phyloP scores from a whole-genome alignment of 2,797 vertebrate genomes.

The Diceros bicornis region DNA sequence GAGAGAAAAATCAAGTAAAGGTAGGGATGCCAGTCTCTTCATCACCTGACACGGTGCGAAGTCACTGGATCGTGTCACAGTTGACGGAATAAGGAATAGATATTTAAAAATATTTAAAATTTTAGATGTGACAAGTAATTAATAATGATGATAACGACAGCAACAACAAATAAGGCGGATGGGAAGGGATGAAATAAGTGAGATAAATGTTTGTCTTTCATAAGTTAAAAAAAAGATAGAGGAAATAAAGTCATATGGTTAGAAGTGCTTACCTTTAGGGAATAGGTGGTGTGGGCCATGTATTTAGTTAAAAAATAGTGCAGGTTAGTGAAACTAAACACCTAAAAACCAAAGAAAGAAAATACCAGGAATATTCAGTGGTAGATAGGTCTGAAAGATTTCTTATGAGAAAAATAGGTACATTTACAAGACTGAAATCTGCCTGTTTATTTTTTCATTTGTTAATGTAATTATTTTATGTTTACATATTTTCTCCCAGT shows the following conservation, averaged over 20 bases:
- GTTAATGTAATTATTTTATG: background rate
- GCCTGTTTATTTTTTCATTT: background rate
- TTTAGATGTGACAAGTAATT: background rate
- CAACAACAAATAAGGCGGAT: background rate
- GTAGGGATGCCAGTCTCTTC: background rate
- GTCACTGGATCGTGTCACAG: background rate
- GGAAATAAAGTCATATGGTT: conserved; percentile 7
- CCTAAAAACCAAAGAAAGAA: background rate
- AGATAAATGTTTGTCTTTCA: background rate
- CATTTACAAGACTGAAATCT: background rate
- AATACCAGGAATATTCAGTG: background rate
- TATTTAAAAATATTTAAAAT: background rate
- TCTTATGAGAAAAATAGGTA: background rate
- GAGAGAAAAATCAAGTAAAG: background rate
- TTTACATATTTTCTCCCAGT: background rate
- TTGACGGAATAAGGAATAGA: background rate
- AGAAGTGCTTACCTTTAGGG: background rate
- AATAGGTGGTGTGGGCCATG: background rate
- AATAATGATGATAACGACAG: background rate
- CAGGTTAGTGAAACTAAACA: background rate
- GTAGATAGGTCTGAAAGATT: background rate
- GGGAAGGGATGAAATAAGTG: background rate
- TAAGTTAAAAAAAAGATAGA: background rate
- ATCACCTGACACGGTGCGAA: background rate
- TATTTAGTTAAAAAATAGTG: background rate